These are phyloP conservation scores for Aplocera efformata DNA, from an alignment of 2,888 invertebrate species.

Conservation along the genomic window DNA sequence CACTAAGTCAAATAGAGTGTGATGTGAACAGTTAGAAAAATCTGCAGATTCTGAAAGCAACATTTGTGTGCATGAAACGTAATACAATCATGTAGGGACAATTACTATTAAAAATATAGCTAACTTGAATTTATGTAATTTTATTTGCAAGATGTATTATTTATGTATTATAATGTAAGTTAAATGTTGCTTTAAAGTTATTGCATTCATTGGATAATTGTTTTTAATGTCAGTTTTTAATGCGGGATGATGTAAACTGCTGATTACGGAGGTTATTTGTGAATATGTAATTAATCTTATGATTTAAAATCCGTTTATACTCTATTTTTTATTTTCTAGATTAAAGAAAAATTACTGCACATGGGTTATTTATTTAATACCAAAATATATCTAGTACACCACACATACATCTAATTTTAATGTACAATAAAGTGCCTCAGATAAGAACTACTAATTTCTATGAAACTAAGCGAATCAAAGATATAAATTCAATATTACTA, in stretches of 20 bases:
- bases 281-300: constrained; percentile 81
- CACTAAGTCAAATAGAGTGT: constrained; percentile 55
- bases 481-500: no score
- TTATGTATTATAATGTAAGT: constrained; percentile 79
- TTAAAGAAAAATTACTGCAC: constrained; percentile 78
- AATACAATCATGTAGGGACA: constrained; percentile 68
- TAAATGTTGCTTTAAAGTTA: constrained; percentile 78
- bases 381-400: no score
- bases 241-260: constrained; percentile 63
- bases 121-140: constrained; percentile 78
- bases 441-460: no score
- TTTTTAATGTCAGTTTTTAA: constrained; percentile 69
- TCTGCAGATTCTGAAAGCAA: constrained; percentile 18
- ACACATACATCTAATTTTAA: no score
- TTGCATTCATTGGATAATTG: constrained; percentile 69
- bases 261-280: constrained; percentile 73
- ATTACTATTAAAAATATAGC: constrained; percentile 73
- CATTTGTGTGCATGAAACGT: constrained; percentile 46
- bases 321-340: constrained; percentile 80
- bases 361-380: constrained; percentile 24
- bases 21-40: constrained; percentile 20
- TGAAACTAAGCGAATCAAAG: no score
- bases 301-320: constrained; percentile 79
- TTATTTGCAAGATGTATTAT: constrained; percentile 78
- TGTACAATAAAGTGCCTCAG: no score